Conservation (phyloP, 2,888 invertebrate genomes). For the Drosophila greeni region DNA sequence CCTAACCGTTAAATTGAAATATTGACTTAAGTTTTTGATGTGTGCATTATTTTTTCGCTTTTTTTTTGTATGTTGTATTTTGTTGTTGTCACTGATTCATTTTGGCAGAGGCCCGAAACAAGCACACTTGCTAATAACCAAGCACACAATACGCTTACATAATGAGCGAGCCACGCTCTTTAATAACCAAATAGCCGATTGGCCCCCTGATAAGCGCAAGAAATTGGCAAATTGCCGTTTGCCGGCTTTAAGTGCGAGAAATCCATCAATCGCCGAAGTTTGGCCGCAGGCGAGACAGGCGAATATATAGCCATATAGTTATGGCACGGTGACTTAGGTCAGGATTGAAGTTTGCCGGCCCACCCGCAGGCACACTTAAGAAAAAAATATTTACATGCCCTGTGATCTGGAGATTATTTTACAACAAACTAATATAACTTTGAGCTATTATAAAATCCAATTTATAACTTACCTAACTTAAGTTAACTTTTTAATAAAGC, state of each 20-base stretch:
- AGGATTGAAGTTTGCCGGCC: slow-evolving; percentile 56
- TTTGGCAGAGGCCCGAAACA: slow-evolving; percentile 26
- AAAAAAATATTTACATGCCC: neutral
- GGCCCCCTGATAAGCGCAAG: slow-evolving; percentile 63
- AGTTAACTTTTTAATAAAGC: neutral
- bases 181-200: slow-evolving; percentile 60
- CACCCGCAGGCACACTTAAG: slow-evolving; percentile 3
- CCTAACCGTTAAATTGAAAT: slow-evolving; percentile 68
- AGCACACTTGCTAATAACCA: slow-evolving; percentile 56
- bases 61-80: neutral
- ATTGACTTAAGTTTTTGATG: slow-evolving; percentile 59
- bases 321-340: slow-evolving; percentile 64
- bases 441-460: neutral
- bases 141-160: slow-evolving; percentile 55
- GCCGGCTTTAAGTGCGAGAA: slow-evolving; percentile 47
- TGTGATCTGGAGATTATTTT: neutral
- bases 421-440: neutral
- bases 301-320: slow-evolving; percentile 10
- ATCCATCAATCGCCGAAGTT: slow-evolving; percentile 60
- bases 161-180: slow-evolving; percentile 61
- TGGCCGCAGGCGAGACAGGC: slow-evolving; percentile 36
- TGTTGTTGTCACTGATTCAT: slow-evolving; percentile 25
- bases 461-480: neutral
- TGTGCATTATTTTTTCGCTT: slow-evolving; percentile 1
- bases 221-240: slow-evolving; percentile 44